A percentile compares a stretch with the other conserved stretches of the same genome.
These are phyloP conservation scores for Proales similis DNA, from an alignment of 1,140 invertebrate genomes.

Conservation along the genomic window DNA sequence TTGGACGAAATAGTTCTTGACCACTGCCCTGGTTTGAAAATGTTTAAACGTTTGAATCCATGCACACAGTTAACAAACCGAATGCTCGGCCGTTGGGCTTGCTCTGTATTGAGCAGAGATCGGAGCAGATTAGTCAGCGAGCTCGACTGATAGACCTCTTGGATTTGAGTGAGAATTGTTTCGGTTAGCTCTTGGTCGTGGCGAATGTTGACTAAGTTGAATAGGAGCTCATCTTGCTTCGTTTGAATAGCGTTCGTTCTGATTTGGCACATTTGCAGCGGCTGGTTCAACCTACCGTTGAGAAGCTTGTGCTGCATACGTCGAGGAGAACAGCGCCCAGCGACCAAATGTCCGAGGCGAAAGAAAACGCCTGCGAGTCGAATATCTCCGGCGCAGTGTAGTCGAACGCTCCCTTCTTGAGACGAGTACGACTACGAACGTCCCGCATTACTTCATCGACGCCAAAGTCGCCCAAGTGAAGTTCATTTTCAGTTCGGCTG, in stretches of 20 bases:
- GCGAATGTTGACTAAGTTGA: conserved; percentile 15
- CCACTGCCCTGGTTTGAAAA: conserved; percentile 8
- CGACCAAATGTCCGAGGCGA: conserved; percentile 26
- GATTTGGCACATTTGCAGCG: background rate
- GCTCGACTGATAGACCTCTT: conserved; percentile 25
- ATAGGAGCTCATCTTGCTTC: conserved; percentile 22
- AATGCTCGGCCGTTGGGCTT: background rate
- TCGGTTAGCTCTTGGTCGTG: conserved; percentile 10
- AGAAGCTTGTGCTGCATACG: conserved; percentile 20
- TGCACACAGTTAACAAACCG: background rate
- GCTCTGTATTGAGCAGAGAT: background rate
- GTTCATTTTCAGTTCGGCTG: background rate
- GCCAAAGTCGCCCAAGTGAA: conserved; percentile 22
- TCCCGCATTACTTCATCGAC: conserved; percentile 20
- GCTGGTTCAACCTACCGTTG: background rate
- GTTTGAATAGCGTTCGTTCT: background rate
- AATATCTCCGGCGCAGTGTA: conserved; percentile 30
- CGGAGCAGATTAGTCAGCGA: background rate
- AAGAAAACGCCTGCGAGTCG: conserved; percentile 4
- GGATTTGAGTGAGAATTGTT: conserved; percentile 13
- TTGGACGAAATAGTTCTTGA: conserved; percentile 16
- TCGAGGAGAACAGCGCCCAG: conserved; percentile 10
- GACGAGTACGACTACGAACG: conserved; percentile 9
- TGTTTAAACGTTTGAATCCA: background rate
- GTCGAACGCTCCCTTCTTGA: conserved; percentile 7